Evolutionary conservation across 2,888 invertebrate genomes (phyloP), one percentile per base, ranked within the genome.

Genomic region (Theretra japonica): DNA sequence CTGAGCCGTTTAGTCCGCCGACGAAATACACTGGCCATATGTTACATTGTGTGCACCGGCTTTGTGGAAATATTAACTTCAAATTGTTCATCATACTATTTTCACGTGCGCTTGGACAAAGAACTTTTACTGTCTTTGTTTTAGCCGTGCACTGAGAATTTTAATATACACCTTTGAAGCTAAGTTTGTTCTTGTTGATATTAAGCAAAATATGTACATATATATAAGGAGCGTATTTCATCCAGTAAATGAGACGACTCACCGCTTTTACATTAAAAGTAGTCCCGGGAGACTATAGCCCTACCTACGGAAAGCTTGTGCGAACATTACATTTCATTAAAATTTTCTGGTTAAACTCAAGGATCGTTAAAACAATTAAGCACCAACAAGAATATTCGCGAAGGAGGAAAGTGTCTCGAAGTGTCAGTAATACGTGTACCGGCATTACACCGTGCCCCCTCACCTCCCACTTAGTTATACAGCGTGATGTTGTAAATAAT

Each of bases 11-110:
- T 90, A 89, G 89, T 84, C 83, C 85, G 86, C 81, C 88, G 88
- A 87, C 89, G 86, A 88, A 88, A 88, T 88, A 90, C 88, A 88
- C 88, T 85, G 80, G 85, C 86, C 86, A 84, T 89, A 88, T 88
- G 88, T 88, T 90, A 85, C 83, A 86, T 86, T 84, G 86, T 83
- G 79, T 77, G 78, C 78, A 77, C 78, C 73, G 79, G 80, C 78
- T 82, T 78, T 76, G 73, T 75, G 76, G 75, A 82, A 81, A 84
- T 82, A 84, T 83, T 82, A 82, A 80, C 77, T 80, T 33, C 48
- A 48, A 65, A 65, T 65, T 65, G 65, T 65, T n/a, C 48, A 41
- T 65, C 21, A 65, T 65, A 65, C 48, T 62, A 62, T 62, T 33
- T 62, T 41, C 62, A 62, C 41, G 62, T 62, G 33, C 33, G 15